phyloP scores from a whole-genome alignment of 2,113 vertebrate species.

The Ardeotis arabs region DNA sequence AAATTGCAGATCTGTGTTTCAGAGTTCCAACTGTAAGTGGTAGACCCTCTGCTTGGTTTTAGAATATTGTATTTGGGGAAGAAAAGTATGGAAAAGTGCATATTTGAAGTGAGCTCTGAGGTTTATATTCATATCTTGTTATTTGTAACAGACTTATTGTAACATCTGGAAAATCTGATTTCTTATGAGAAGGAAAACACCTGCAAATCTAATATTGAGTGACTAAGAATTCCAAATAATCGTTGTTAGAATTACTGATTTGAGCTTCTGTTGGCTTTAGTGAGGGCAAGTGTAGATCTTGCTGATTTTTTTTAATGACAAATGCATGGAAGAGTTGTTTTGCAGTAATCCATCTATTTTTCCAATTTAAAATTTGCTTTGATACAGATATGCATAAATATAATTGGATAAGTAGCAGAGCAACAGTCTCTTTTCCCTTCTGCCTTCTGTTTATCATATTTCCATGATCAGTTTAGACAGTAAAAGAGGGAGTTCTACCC shows the following conservation, averaged over 20 bases:
- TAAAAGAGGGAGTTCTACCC: neutral
- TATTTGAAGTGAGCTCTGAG: neutral
- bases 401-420: neutral
- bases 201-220: neutral
- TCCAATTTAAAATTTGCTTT: neutral
- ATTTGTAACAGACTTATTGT: neutral
- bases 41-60: neutral
- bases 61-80: neutral
- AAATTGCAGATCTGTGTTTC: constrained; percentile 18
- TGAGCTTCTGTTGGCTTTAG: neutral
- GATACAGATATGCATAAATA: neutral
- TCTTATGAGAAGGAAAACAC: neutral
- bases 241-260: neutral
- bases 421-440: neutral
- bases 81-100: neutral
- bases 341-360: neutral
- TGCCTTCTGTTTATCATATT: neutral
- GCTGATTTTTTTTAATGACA: neutral
- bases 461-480: neutral
- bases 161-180: constrained; percentile 11
- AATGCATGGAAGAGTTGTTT: neutral
- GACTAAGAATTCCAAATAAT: neutral
- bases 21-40: neutral
- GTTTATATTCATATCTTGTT: neutral
- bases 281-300: neutral